A percentile compares a stretch with the other conserved stretches of the same genome.
phyloP scores from a whole-genome alignment of 2,113 vertebrate genomes.

The Podarcis muralis region DNA sequence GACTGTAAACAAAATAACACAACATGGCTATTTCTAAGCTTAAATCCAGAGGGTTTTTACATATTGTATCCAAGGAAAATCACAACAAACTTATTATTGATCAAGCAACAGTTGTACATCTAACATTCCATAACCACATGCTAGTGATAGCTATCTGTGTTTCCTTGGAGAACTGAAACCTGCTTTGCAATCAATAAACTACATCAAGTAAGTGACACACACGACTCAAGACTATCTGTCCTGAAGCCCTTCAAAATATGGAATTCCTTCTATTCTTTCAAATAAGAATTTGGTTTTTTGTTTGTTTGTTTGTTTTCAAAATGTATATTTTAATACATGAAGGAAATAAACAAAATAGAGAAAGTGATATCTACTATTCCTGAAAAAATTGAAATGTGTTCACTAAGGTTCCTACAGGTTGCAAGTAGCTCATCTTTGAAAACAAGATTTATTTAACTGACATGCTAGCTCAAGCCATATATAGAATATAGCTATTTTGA shows the following conservation, averaged over 20 bases:
- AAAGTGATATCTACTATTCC: background rate
- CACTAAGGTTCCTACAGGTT: background rate
- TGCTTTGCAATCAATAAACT: conserved; percentile 9
- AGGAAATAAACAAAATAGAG: background rate
- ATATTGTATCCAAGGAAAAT: background rate
- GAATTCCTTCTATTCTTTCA: background rate
- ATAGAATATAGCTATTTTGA: background rate
- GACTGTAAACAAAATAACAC: background rate
- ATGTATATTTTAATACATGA: background rate
- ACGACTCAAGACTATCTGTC: background rate
- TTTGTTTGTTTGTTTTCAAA: background rate
- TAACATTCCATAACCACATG: background rate
- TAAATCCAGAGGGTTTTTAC: background rate
- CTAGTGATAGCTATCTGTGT: background rate
- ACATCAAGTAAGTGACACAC: background rate
- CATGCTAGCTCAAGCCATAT: background rate
- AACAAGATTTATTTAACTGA: background rate
- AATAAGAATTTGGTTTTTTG: background rate
- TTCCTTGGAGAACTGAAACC: conserved; percentile 2
- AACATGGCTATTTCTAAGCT: background rate
- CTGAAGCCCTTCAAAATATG: background rate
- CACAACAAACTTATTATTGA: conserved; percentile 3
- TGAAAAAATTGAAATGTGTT: background rate
- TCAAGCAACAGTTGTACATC: conserved; percentile 1
- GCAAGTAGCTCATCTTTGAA: background rate